These are phyloP conservation scores for Pasiphila rectangulata DNA, from an alignment of 2,888 invertebrate genomes.

Conservation along the genomic window DNA sequence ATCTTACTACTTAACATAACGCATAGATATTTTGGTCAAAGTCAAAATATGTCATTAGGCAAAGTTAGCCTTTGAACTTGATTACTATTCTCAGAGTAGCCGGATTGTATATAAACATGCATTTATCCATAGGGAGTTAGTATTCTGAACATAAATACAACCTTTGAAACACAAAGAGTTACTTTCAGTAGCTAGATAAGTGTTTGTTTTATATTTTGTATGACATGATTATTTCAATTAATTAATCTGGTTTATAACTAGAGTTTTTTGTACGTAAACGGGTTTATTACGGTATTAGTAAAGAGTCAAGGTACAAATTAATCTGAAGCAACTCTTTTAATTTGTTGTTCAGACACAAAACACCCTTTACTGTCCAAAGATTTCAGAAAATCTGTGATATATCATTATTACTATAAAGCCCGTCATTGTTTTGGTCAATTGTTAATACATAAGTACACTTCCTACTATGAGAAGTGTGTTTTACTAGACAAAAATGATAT, in stretches of 20 bases:
- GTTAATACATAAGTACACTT: constrained; percentile 75
- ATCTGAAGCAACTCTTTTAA: constrained; percentile 50
- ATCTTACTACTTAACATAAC: constrained; percentile 63
- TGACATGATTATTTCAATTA: constrained; percentile 65
- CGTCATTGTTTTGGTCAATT: constrained; percentile 81
- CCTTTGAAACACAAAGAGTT: constrained; percentile 58
- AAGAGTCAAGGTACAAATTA: constrained; percentile 69
- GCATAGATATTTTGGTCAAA: constrained; percentile 67
- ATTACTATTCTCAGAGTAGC: constrained; percentile 61
- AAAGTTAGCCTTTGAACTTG: constrained; percentile 56
- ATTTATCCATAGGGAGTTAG: constrained; percentile 71
- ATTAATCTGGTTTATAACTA: constrained; percentile 67
- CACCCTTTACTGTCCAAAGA: constrained; percentile 81
- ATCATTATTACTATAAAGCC: constrained; percentile 69
- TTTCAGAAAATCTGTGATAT: constrained; percentile 81
- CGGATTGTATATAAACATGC: constrained; percentile 73
- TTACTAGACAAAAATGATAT: constrained; percentile 74
- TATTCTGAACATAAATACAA: constrained; percentile 66
- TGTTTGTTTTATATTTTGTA: constrained; percentile 66
- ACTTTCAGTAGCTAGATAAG: constrained; percentile 71
- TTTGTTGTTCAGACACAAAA: constrained; percentile 50
- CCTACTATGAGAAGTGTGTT: constrained; percentile 62
- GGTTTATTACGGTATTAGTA: constrained; percentile 62
- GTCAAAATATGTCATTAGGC: constrained; percentile 53
- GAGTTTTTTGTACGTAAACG: constrained; percentile 74